These are phyloP conservation scores for Xenus cinereus DNA, from an alignment of 2,113 vertebrate species.

Conservation along the genomic window DNA sequence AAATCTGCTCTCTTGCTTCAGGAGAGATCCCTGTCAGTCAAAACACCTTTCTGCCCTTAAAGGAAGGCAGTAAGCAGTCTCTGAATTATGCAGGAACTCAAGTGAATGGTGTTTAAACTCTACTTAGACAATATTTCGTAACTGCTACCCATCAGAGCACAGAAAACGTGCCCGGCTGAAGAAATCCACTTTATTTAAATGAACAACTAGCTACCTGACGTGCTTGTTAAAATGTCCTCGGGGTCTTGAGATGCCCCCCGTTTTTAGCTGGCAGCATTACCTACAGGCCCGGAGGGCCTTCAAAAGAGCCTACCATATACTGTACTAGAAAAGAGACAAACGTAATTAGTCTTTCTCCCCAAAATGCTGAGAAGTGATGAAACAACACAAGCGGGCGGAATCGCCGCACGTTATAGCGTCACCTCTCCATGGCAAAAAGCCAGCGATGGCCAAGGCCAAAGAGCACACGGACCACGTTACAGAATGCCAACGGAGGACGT, in stretches of 20 bases:
- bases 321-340: not conserved
- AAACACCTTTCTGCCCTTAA: not conserved
- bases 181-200: not conserved
- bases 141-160: not conserved
- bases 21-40: not conserved
- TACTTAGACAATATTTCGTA: not conserved
- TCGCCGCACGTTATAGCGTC: not conserved
- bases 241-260: not conserved
- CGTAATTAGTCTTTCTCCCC: not conserved
- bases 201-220: not conserved
- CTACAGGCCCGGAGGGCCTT: not conserved
- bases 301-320: not conserved
- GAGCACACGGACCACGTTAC: not conserved
- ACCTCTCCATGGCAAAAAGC: not conserved
- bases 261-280: not conserved
- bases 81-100: not conserved
- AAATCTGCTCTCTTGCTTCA: not conserved
- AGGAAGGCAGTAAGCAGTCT: not conserved
- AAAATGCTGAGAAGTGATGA: not conserved
- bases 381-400: not conserved
- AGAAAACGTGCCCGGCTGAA: not conserved
- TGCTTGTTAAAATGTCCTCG: rapidly evolving
- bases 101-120: not conserved
- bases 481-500: not conserved
- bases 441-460: not conserved